phyloP scores from a whole-genome alignment of 2,888 invertebrate species.

The Metellina segmentata region DNA sequence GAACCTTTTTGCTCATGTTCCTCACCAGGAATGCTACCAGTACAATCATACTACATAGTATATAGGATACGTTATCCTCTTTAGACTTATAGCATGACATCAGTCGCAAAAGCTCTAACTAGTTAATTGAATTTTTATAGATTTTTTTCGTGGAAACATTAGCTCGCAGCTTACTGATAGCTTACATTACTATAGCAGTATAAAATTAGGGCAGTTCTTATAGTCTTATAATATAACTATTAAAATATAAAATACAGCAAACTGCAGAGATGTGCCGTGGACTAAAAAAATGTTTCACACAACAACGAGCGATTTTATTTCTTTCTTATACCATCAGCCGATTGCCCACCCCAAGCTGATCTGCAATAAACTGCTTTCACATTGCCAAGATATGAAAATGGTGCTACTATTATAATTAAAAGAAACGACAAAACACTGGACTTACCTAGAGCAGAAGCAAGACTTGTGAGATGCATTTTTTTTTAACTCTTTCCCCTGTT shows the following conservation, averaged over 20 bases:
- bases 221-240: slow-evolving; percentile 32
- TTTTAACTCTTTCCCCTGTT: slow-evolving; percentile 45
- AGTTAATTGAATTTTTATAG: slow-evolving; percentile 18
- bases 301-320: slow-evolving; percentile 70
- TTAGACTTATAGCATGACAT: slow-evolving; percentile 51
- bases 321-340: slow-evolving; percentile 43
- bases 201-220: slow-evolving; percentile 52
- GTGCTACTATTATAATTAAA: slow-evolving; percentile 63
- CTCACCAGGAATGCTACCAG: slow-evolving; percentile 38
- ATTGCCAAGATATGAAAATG: slow-evolving; percentile 74
- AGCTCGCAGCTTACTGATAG: slow-evolving; percentile 55
- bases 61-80: slow-evolving; percentile 35
- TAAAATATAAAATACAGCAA: slow-evolving; percentile 13
- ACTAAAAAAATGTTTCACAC: slow-evolving; percentile 37
- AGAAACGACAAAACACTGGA: slow-evolving; percentile 68
- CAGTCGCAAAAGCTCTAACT: slow-evolving; percentile 29
- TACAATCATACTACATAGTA: slow-evolving; percentile 40
- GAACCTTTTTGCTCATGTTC: slow-evolving; percentile 56
- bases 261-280: slow-evolving; percentile 62
- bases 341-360: slow-evolving; percentile 70
- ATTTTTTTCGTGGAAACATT: slow-evolving; percentile 56
- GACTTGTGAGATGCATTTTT: slow-evolving; percentile 46
- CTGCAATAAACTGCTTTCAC: slow-evolving; percentile 74
- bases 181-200: slow-evolving; percentile 36
- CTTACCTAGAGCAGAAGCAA: slow-evolving; percentile 63